Percentiles rank a stretch among this genome's conserved stretches.
Conservation (phyloP, 2,113 vertebrate genomes). For the Sprattus sprattus region DNA sequence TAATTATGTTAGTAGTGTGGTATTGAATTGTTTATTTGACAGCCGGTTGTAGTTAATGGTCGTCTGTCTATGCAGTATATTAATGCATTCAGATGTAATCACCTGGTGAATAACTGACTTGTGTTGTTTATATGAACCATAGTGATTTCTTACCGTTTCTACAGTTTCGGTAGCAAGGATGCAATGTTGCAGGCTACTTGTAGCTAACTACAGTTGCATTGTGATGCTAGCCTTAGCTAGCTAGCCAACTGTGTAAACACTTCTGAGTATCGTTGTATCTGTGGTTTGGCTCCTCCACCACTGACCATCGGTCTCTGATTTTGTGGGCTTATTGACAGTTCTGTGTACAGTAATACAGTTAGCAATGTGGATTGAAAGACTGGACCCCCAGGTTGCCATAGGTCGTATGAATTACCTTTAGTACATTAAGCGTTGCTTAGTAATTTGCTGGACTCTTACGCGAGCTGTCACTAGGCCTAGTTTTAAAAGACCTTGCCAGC, state of each 20-base stretch:
- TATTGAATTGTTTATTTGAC: not conserved
- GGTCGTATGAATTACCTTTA: not conserved
- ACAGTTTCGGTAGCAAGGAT: not conserved
- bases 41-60: not conserved
- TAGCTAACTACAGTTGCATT: not conserved
- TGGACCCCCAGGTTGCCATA: not conserved
- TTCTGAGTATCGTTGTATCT: not conserved
- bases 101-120: not conserved
- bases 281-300: not conserved
- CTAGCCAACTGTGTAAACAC: not conserved
- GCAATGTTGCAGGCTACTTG: not conserved
- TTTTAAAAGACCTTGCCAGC: not conserved
- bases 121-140: not conserved
- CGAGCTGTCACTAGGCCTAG: too few species aligned
- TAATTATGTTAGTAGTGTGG: not conserved
- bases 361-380: not conserved
- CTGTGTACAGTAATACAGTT: not conserved
- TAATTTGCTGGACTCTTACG: too few species aligned
- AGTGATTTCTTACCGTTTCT: not conserved
- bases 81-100: not conserved
- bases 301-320: not conserved
- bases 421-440: too few species aligned
- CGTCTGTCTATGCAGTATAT: not conserved
- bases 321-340: not conserved
- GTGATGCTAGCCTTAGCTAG: not conserved